phyloP scores from a whole-genome alignment of 2,888 invertebrate genomes.

The Leptarthrus brevirostris region DNA sequence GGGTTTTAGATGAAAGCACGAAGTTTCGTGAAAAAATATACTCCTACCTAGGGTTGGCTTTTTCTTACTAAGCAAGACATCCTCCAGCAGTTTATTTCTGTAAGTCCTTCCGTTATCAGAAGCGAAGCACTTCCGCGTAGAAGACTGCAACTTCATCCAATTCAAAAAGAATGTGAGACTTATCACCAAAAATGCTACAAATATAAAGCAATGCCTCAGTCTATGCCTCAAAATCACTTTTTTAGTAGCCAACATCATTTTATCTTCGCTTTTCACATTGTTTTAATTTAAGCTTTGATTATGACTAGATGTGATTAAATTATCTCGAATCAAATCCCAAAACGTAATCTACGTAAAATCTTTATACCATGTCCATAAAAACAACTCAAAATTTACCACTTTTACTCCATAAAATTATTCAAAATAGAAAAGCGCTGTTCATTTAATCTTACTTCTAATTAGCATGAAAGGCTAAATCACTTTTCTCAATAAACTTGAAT shows the following conservation, averaged over 20 bases:
- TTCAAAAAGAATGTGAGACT: not conserved
- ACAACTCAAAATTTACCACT: too few species aligned
- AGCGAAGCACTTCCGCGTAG: slow-evolving; percentile 12
- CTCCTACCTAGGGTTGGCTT: slow-evolving; percentile 61
- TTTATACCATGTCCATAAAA: too few species aligned
- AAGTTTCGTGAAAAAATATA: slow-evolving; percentile 67
- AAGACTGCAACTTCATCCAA: not conserved
- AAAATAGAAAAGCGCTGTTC: too few species aligned
- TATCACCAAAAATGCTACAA: not conserved
- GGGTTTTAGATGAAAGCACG: slow-evolving; percentile 56
- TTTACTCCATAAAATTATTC: too few species aligned
- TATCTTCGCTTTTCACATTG: too few species aligned
- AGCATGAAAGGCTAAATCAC: too few species aligned
- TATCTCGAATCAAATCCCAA: too few species aligned
- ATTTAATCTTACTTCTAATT: too few species aligned
- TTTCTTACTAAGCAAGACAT: slow-evolving; percentile 59
- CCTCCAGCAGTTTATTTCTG: slow-evolving; percentile 56
- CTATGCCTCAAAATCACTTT: not conserved
- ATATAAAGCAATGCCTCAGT: not conserved
- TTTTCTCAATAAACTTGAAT: too few species aligned
- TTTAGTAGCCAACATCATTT: not conserved
- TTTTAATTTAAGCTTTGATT: too few species aligned
- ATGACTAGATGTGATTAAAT: too few species aligned
- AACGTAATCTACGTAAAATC: too few species aligned
- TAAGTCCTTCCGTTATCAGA: not conserved